Evolutionary conservation across 2,797 vertebrate genomes (phyloP), one percentile per base, ranked within the genome.

Genomic region (Sardinella longiceps): DNA sequence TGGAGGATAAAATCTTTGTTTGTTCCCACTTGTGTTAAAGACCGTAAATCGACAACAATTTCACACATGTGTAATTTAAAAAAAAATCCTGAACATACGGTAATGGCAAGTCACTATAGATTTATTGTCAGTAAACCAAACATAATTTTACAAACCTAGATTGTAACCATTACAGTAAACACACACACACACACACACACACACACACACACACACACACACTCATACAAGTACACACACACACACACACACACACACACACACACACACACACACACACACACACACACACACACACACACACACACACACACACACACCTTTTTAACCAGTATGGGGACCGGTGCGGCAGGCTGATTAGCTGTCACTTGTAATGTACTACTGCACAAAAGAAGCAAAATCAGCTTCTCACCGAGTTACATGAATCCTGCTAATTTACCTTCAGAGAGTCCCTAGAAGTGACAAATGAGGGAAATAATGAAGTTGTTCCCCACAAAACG

Each of bases 401-500:
- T 74, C 30, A 37, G 33, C 66, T 37, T 74, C 33, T 18, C 15
- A 37, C 14, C 1, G 30, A 74, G 39, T 74, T 18, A 37, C 66
- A 74, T 74, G 66, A 74, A 37, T 74, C 66, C 66, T 20, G 66
- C 30, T 74, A 37, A 74, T 74, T 39, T 28, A 74, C 66, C 33
- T 14, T 33, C 30, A 20, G 66, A 33, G 66, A 37, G 66, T 74
- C 66, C 37, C 66, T 39, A 14, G 66, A 39, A 33, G 30, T 18
- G 66, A 74, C 30, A 28, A 39, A 74, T 74, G 66, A 39, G 30
- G 14, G 15, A 33, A 33, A 74, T 74, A 74, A 74, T 1, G 28
- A 66, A 66, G 30, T 74, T 39, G 4, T 9, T 11, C 66, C 33
- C 30, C 33, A 33, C 63, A 30, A 37, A 74, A 74, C 66, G 1